These are phyloP conservation scores for Setipinna tenuifilis DNA, from an alignment of 2,797 vertebrate species.

Conservation along the genomic window DNA sequence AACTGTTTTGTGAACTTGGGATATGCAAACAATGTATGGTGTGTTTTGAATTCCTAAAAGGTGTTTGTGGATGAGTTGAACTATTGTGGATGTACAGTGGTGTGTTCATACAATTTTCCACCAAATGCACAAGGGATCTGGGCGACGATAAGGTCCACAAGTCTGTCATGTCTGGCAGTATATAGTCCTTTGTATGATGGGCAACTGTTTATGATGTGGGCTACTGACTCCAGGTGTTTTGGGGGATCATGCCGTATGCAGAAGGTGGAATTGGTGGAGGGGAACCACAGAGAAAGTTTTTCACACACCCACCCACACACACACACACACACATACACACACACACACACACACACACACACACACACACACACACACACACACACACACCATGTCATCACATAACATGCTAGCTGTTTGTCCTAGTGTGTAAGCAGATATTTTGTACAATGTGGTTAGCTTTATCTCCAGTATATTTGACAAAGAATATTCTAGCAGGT, in stretches of 20 bases:
- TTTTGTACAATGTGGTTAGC: background rate
- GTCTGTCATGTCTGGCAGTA: background rate
- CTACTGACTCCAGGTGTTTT: too few species aligned
- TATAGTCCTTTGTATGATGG: too few species aligned
- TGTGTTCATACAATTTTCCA: background rate
- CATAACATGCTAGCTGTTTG: background rate
- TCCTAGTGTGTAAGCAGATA: background rate
- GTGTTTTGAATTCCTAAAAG: too few species aligned
- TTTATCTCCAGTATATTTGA: background rate
- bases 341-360: conserved; percentile 19
- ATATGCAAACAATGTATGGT: too few species aligned
- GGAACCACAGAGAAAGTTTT: too few species aligned
- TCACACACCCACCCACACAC: background rate
- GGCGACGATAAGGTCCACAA: background rate
- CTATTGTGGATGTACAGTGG: background rate
- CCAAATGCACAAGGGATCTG: background rate
- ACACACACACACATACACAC: conserved; percentile 18
- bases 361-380: conserved; percentile 14
- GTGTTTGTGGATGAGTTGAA: too few species aligned
- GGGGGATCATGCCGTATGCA: too few species aligned
- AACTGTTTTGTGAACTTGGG: too few species aligned
- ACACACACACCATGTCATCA: conserved; percentile 7
- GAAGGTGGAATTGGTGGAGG: too few species aligned
- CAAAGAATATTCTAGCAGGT: background rate
- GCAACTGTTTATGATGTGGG: too few species aligned